Evolutionary conservation across 2,797 vertebrate genomes (phyloP).

Genomic region (Leucoraja ocellata): DNA sequence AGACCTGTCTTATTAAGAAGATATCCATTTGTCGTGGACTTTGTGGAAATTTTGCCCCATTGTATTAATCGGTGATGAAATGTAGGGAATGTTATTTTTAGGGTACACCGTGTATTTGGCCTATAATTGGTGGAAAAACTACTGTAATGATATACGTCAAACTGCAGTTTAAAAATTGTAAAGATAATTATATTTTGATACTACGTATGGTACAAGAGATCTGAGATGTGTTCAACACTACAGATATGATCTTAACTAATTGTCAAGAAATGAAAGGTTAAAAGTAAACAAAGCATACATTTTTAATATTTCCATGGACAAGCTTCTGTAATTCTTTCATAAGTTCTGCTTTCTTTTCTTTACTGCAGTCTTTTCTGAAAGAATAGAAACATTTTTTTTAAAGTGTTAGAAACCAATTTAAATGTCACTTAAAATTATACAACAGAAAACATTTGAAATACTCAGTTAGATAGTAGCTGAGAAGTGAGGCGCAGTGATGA

Average conservation of each 20-base stretch:
- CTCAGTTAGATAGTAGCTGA: no score
- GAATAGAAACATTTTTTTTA: conserved; percentile 29
- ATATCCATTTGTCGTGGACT: no score
- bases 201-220: not conserved
- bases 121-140: not conserved
- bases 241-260: not conserved
- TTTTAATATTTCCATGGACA: conserved; percentile 77
- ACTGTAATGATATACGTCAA: no score
- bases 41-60: no score
- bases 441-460: no score
- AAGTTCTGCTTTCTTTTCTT: conserved; percentile 63
- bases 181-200: not conserved
- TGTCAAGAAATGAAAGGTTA: not conserved
- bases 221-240: not conserved
- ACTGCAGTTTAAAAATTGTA: no score
- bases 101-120: not conserved
- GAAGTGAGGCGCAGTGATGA: no score
- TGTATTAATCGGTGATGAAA: not conserved
- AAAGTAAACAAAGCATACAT: conserved; percentile 54
- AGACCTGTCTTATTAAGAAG: no score
- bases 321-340: conserved; percentile 76
- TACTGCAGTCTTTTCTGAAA: conserved; percentile 79
- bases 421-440: not conserved
- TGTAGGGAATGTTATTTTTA: not conserved
- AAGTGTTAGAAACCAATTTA: not conserved